Evolutionary conservation across 2,888 invertebrate species (phyloP), one percentile per base, ranked within the genome.

Genomic region (Enchytraeus crypticus): DNA sequence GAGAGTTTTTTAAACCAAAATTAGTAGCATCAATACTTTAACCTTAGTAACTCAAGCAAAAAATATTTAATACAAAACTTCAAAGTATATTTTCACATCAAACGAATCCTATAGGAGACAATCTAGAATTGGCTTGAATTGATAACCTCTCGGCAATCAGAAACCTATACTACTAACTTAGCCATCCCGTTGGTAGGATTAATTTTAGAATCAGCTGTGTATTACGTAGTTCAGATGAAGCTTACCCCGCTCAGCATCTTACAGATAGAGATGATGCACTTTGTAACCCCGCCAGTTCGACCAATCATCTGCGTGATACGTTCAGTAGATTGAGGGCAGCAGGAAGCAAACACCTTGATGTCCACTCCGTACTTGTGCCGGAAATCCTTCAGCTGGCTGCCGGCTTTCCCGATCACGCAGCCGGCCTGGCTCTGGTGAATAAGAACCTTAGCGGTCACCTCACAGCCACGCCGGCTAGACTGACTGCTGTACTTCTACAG

Each of bases 341-440:
- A 61, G 30, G 57, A 51, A 4, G 61, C 51, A 34, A 53, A 61
- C 26, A 61, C 61, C 46, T 58, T 61, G 29, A 61, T 51, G 45
- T 61, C 61, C 14, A 59, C 58, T 45, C 57, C 38, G n/a, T 49
- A 32, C 21, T 57, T 56, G 27, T 51, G 57, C 30, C 58, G 51
- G 43, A 58, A 46, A 23, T 61, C 61, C 53, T 61, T 61, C 53
- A 61, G 45, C 54, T 61, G 56, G 38, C 26, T n/a, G 33, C 58
- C 61, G 4, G 58, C 61, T 29, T 61, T 61, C 5, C 61, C 61
- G n/a, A 61, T 61, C 30, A 61, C 61, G n/a, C 61, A 61, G 8
- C 61, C 61, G 18, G 61, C 61, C 29, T 61, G 61, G 49, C 61
- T 61, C 29, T 61, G 51, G 26, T 61, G 61, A n/a, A 61, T 61